phyloP scores from a whole-genome alignment of 2,113 vertebrate genomes.

The Nibea albiflora region DNA sequence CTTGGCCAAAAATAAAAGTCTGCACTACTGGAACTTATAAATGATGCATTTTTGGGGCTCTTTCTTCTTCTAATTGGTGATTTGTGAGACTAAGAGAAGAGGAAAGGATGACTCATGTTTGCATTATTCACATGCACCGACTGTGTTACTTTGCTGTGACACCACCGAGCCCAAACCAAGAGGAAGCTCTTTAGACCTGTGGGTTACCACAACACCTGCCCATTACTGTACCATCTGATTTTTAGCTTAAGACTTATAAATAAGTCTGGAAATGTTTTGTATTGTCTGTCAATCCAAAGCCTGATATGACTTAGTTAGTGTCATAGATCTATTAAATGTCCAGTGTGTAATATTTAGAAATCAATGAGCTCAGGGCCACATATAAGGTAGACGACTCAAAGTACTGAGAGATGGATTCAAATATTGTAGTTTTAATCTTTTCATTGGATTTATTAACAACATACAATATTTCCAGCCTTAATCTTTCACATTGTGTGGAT shows the following conservation, averaged over 20 bases:
- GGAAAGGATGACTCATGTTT: slow-evolving; percentile 49
- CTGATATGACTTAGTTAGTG: too few species aligned
- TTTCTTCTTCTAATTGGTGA: slow-evolving; percentile 62
- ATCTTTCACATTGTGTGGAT: too few species aligned
- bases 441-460: too few species aligned
- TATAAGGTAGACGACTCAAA: too few species aligned
- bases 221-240: not conserved
- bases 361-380: too few species aligned
- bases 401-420: too few species aligned
- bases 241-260: not conserved
- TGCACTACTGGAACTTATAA: slow-evolving; percentile 50
- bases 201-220: slow-evolving; percentile 51
- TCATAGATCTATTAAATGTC: too few species aligned
- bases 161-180: slow-evolving; percentile 19
- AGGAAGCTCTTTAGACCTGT: slow-evolving; percentile 39
- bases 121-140: slow-evolving; percentile 39
- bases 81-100: slow-evolving; percentile 22
- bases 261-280: not conserved
- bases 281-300: too few species aligned
- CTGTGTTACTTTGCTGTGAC: slow-evolving; percentile 31
- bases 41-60: slow-evolving; percentile 24
- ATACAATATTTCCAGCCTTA: too few species aligned
- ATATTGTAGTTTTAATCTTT: too few species aligned
- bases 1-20: slow-evolving; percentile 64
- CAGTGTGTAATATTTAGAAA: too few species aligned